Base-by-base conservation (phyloP, 30 jellyfish, hydroid and myxozoan species). In the Nemopilema nomurai region DNA sequence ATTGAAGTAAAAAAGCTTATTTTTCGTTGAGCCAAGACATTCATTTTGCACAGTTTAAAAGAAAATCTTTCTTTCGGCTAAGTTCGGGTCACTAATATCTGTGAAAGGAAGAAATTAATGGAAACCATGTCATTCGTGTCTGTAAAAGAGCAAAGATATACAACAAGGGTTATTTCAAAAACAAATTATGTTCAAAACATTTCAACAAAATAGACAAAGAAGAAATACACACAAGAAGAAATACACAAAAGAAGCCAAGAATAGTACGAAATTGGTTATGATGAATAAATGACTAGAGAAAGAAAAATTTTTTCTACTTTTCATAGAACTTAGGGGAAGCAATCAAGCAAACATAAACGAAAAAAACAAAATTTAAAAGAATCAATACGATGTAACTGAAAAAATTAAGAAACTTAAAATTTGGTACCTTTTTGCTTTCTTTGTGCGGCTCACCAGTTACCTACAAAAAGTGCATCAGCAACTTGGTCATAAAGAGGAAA, bases 1-100 rank as follows among this genome's bases (percentile, higher is more conserved):
- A 76, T 74, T 82, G 91, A 82, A 82, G 91, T 29, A 82, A 82
- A 82, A 82, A 82, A 82, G 91, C 53, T 66, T 66, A 50, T 67
- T 49, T 72, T 57, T 62, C 28, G 82, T 71, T 19, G 83, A 49
- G 74, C 76, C 63, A 24, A 19, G 89, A 80, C 57, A 24, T 66
- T 51, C 6, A 18, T 49, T 82, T 68, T 51, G 81, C 67, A 53
- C 76, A 51, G 28, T 30, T 68, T 69, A 71, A 49, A 82, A 29
- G 80, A 16, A 82, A 57, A 57, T 70, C 66, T 57, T 26, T 51
- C 81, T 74, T 73, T 77, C 80, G 62, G 66, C 73, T 70, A 82
- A 29, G 91, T 68, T 67, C 91, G 91, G 49, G 91, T 69, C 70
- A 71, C 71, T 82, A 82, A 82, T 41, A 82, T 82, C 91, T 82